Evolutionary conservation across 2,888 invertebrate species (phyloP), one percentile per base, ranked within the genome.

Genomic region (Deilephila elpenor): DNA sequence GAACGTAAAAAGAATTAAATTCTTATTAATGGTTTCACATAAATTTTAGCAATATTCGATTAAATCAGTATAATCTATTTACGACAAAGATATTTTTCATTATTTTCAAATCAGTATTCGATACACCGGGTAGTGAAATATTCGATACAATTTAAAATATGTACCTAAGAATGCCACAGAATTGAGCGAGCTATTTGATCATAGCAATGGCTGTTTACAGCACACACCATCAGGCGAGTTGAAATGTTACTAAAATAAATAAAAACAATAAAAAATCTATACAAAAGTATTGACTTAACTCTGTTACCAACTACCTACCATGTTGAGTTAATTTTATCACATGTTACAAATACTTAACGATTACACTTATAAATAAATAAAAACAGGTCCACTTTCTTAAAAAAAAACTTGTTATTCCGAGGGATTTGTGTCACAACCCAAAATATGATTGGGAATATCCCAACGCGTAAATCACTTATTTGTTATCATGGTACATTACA

Each of bases 291-390:
- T 29, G 25, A 60, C 60, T 25, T 32, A 60, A 60, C 11, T 60
- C 60, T 14, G 29, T 60, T 8, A 29, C 60, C 60, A 60, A 32
- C 29, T 25, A 44, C 25, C 20, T 59, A 64, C 19, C 19, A 64
- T 37, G 19, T 37, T 37, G 8, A 64, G 64, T 37, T 64, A 37
- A 64, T 17, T 37, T 37, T 64, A 64, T 64, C 64, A 64, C 64
- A 64, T 29, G 60, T 61, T 61, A 37, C 64, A 34, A 34, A 37
- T 37, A 64, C 64, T 34, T n/a, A 37, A 64, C 29, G 25, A 29
- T 60, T 60, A 29, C 60, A 60, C 60, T 29, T 60, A 60, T 5
- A 29, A 29, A 60, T 14, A 60, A 60, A 56, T 19, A 56, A 56
- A 56, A 56, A 29, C 20, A 59, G 25, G 17, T 32, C 17, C 60